phyloP scores from a whole-genome alignment of 2,113 vertebrate species.

The Laticauda laticaudata region DNA sequence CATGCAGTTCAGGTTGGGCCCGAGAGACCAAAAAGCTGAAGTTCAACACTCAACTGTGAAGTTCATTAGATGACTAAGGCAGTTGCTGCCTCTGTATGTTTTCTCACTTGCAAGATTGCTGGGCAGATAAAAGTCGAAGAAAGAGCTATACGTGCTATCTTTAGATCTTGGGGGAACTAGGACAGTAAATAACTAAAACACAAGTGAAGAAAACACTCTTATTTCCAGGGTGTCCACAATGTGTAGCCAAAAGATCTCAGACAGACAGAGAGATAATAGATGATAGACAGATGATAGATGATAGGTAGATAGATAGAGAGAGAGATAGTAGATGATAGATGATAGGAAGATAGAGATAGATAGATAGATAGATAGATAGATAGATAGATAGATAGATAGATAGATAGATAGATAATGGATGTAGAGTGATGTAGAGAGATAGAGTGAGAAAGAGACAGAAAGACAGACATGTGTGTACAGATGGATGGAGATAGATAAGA shows the following conservation, averaged over 20 bases:
- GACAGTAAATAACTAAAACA: background rate
- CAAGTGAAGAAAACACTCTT: background rate
- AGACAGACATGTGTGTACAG: too few species aligned
- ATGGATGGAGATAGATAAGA: too few species aligned
- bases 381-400: too few species aligned
- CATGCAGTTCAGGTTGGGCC: background rate
- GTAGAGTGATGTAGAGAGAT: too few species aligned
- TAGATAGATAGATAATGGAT: too few species aligned
- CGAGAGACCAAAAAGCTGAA: background rate
- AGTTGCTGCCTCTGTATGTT: background rate
- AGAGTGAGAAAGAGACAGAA: too few species aligned
- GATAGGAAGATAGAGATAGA: too few species aligned
- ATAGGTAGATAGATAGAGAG: too few species aligned
- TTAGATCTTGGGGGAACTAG: background rate
- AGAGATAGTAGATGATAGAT: too few species aligned
- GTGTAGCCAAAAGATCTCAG: background rate
- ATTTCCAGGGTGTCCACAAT: background rate
- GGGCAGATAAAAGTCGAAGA: background rate
- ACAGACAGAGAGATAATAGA: too few species aligned
- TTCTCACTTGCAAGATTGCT: background rate
- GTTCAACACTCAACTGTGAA: background rate
- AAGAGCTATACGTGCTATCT: background rate
- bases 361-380: too few species aligned
- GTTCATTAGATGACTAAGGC: background rate
- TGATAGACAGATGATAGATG: too few species aligned